A percentile compares a stretch with the other conserved stretches of the same genome.
These are phyloP conservation scores for Phrynocephalus guinanensis DNA, from an alignment of 2,797 vertebrate species.

Conservation along the genomic window DNA sequence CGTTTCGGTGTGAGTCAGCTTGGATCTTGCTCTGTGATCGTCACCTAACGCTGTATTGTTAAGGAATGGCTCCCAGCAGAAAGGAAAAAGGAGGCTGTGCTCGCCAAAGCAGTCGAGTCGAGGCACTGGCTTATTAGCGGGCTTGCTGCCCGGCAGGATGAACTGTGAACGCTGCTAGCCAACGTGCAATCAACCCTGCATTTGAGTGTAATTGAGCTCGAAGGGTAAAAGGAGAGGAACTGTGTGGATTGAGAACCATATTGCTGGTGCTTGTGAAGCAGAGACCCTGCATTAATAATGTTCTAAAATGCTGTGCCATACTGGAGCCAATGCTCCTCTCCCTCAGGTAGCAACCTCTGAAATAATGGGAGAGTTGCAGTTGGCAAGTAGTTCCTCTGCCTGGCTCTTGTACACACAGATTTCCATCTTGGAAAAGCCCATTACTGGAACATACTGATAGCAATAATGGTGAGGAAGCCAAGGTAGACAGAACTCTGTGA, in stretches of 20 bases:
- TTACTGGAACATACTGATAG: neutral
- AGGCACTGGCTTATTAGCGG: neutral
- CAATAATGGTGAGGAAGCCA: neutral
- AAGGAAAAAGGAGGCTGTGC: neutral
- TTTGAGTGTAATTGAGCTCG: neutral
- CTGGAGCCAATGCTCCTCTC: neutral
- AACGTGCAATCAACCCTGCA: neutral
- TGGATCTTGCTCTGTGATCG: neutral
- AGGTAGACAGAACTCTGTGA: neutral
- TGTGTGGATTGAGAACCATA: neutral
- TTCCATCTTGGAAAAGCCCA: neutral
- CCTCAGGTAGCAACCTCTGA: neutral
- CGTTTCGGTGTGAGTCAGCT: constrained; percentile 22
- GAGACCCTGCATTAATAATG: neutral
- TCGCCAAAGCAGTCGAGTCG: neutral
- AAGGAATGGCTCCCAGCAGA: neutral
- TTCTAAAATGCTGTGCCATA: neutral
- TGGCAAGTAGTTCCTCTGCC: neutral
- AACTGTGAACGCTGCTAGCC: neutral
- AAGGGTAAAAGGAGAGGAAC: neutral
- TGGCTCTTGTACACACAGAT: too few species aligned
- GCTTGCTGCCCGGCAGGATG: neutral
- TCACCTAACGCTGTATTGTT: neutral
- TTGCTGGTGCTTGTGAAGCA: neutral
- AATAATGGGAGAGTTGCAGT: neutral